Evolutionary conservation across 2,113 vertebrate genomes (phyloP).

Genomic region (Thomomys bottae): DNA sequence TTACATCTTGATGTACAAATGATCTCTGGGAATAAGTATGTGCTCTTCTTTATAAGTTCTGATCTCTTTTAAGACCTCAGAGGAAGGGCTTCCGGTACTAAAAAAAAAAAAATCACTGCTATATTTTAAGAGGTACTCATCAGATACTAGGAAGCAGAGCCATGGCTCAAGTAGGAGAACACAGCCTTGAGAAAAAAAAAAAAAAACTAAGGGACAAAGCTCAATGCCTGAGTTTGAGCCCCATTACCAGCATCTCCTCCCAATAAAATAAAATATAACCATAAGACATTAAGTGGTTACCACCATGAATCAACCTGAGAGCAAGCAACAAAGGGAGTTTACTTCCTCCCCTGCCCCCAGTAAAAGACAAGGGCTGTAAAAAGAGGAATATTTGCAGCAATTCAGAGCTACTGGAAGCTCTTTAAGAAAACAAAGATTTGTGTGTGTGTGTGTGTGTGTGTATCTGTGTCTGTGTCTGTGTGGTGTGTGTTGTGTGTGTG

Average conservation of each 20-base stretch:
- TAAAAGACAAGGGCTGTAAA: not conserved
- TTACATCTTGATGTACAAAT: slow-evolving; percentile 5
- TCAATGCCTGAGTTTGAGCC: no score
- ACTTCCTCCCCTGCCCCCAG: not conserved
- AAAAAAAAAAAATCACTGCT: slow-evolving; percentile 7
- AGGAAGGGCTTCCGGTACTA: not conserved
- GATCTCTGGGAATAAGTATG: not conserved
- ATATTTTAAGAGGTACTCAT: not conserved
- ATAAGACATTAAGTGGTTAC: not conserved
- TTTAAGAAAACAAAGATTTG: not conserved
- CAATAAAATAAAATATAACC: not conserved
- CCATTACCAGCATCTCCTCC: no score
- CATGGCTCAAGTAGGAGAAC: no score
- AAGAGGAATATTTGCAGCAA: not conserved
- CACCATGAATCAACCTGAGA: not conserved
- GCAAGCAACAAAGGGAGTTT: not conserved
- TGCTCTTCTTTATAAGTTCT: slow-evolving; percentile 12
- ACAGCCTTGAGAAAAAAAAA: no score
- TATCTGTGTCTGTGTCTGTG: no score
- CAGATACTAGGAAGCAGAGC: no score
- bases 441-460: not conserved
- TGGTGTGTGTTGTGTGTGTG: no score
- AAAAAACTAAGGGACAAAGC: no score
- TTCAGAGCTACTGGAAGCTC: not conserved
- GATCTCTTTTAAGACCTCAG: not conserved